Percentiles rank a stretch among this genome's conserved stretches.
Evolutionary conservation across 2,113 vertebrate genomes (phyloP).

Genomic region (Sakesphorus luctuosus): DNA sequence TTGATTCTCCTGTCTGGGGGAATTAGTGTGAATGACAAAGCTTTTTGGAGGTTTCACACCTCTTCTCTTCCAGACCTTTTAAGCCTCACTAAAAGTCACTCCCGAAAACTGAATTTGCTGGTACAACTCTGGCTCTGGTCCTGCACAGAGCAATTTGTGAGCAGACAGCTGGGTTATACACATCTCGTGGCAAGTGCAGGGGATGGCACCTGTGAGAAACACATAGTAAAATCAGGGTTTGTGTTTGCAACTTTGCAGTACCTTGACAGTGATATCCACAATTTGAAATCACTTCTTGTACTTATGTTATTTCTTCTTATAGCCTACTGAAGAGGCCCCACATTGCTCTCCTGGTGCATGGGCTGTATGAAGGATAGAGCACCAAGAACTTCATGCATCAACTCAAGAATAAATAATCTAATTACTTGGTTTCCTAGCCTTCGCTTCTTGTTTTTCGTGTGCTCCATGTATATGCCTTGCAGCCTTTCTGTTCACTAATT

Average conservation of each 20-base stretch:
- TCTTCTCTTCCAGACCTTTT: background rate
- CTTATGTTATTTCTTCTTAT: background rate
- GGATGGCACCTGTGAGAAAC: background rate
- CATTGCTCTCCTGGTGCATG: background rate
- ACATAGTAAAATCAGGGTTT: background rate
- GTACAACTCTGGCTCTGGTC: background rate
- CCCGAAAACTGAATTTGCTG: background rate
- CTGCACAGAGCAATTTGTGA: background rate
- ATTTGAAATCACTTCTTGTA: background rate
- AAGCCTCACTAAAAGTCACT: background rate
- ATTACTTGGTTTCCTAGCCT: background rate
- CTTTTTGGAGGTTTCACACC: slow-evolving; percentile 1
- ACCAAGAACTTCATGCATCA: background rate
- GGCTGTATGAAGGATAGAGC: background rate
- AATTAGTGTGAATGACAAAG: background rate
- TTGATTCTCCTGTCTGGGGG: background rate
- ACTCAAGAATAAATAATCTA: background rate
- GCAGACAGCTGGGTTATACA: background rate
- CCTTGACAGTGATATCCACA: background rate
- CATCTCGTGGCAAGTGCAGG: background rate
- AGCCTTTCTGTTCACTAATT: background rate
- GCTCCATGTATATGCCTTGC: background rate
- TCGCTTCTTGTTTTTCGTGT: background rate
- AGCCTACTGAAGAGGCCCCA: background rate
- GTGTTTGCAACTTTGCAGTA: background rate